Percentiles rank a stretch among this genome's conserved stretches.
Conservation (phyloP, 2,888 invertebrate species). For the Panzeria rudis region DNA sequence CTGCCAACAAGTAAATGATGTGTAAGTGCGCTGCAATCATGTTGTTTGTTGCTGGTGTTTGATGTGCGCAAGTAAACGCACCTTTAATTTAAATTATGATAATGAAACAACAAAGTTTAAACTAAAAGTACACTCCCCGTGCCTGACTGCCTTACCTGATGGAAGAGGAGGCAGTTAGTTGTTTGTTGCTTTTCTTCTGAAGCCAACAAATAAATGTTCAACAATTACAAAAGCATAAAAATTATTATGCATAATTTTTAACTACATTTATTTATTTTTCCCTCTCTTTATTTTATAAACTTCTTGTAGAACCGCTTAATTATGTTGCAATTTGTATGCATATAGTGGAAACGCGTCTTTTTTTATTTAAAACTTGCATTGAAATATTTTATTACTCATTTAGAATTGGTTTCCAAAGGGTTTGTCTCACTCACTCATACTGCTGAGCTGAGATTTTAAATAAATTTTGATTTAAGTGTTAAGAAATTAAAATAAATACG, state of each 20-base stretch:
- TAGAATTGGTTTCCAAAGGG: constrained; percentile 34
- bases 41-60: constrained; percentile 1
- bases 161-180: not conserved
- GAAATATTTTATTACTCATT: constrained; percentile 54
- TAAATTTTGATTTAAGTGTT: constrained; percentile 20
- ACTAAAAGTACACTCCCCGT: not conserved
- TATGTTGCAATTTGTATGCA: constrained; percentile 72
- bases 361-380: constrained; percentile 23
- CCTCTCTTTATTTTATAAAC: not conserved
- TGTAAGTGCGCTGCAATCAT: constrained; percentile 15
- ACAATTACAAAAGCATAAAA: constrained; percentile 55
- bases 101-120: not conserved
- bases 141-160: not conserved
- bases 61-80: constrained; percentile 45
- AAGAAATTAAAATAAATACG: not conserved
- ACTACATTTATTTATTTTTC: not conserved
- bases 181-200: constrained; percentile 5
- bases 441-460: not conserved
- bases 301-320: constrained; percentile 50
- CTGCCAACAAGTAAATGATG: constrained; percentile 14
- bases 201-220: not conserved
- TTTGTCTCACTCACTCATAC: constrained; percentile 6
- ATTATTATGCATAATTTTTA: constrained; percentile 62
- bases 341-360: constrained; percentile 60
- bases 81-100: constrained; percentile 62